Evolutionary conservation across 1,140 invertebrate species (phyloP), one percentile per base, ranked within the genome.

Genomic region (Glomeris maerens): DNA sequence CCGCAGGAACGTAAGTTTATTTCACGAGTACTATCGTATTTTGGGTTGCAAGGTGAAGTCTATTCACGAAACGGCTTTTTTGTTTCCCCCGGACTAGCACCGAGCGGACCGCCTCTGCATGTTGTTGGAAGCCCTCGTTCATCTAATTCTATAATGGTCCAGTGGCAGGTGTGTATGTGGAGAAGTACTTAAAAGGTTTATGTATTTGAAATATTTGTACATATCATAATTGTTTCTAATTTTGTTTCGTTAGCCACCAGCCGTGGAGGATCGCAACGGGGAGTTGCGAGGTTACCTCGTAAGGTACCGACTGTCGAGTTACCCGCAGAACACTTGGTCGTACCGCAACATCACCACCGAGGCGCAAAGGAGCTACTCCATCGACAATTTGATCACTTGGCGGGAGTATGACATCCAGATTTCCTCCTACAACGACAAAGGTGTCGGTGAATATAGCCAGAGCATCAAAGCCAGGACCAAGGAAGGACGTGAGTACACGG

Each of bases 401-500:
- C 92, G 95, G 66, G 88, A 95, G 65, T 98, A 99, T 60, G 81
- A 91, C 29, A 83, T 99, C 0, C 88, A 95, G 72, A 92, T 99
- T 49, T 92, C 94, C 1, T 91, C 93, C 0, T 98, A 85, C 59
- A 99, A 99, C 66, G 85, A 92, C 57, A 91, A 95, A 73, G 95
- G 95, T 2, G 80, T 92, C 4, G 95, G 95, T 0, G 77, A 85
- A 0, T 98, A 83, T 64, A 90, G 86, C 21, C 80, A 88, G n/a
- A 81, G 83, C 38, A 80, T 93, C 39, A 84, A 80, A 64, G 92
- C 96, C 26, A 89, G 94, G 69, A 96, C 91, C 2, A 84, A 85
- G 65, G 91, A 97, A 75, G 92, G 90, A 59, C 72, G 74, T 76
- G 59, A 57, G 57, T 52, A 13, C n/a, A n/a, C 17, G 20, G 40